Conservation (phyloP, 2,113 vertebrate species). For the Pachypanchax playfairii region DNA sequence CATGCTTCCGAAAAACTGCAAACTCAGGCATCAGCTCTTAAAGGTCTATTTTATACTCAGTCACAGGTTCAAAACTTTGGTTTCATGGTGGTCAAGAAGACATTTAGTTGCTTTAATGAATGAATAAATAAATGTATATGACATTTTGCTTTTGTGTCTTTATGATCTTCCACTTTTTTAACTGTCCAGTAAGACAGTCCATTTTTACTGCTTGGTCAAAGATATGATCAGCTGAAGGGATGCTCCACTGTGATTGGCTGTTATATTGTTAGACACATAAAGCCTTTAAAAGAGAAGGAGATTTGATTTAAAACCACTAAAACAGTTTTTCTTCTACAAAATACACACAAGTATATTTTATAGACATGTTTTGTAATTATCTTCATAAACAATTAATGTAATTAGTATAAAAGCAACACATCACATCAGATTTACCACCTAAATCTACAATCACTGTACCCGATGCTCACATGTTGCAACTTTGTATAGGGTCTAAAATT, state of each 20-base stretch:
- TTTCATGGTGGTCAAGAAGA: background rate
- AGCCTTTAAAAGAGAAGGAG: background rate
- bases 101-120: background rate
- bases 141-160: background rate
- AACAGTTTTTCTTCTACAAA: no score
- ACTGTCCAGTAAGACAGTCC: no score
- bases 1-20: slow-evolving; percentile 34
- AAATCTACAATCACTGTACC: no score
- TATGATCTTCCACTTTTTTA: no score
- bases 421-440: no score
- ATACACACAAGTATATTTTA: no score
- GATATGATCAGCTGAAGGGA: background rate
- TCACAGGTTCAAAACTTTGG: background rate
- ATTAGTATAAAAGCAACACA: no score
- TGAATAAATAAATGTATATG: no score
- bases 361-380: no score
- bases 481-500: no score
- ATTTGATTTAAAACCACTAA: background rate
- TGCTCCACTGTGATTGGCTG: background rate
- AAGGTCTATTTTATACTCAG: background rate
- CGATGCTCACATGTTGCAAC: no score
- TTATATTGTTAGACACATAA: background rate
- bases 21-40: slow-evolving; percentile 4
- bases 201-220: background rate
- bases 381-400: no score